Evolutionary conservation across 2,113 vertebrate genomes (phyloP).

Genomic region (Cyprinus carpio): DNA sequence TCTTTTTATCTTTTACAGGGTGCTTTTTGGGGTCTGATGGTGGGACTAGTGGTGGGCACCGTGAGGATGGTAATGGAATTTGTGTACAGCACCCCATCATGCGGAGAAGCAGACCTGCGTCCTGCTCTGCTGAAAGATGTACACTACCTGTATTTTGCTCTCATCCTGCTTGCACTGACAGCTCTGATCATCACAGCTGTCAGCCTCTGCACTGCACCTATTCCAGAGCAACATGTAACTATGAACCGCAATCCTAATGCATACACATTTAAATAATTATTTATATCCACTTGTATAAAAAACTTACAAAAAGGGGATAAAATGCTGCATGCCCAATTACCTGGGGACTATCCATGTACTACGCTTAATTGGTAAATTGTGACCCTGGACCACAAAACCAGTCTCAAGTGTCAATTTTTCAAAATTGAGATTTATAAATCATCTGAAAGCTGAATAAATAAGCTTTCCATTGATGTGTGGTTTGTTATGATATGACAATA

Average conservation of each 20-base stretch:
- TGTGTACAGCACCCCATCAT: slow-evolving; percentile 75
- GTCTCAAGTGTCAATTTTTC: too few relatives aligned
- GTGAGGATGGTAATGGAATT: slow-evolving; percentile 89
- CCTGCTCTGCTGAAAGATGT: slow-evolving; percentile 82
- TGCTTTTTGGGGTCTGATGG: slow-evolving; percentile 94
- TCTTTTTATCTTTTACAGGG: slow-evolving; percentile 74
- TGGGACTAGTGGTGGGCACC: slow-evolving; percentile 80
- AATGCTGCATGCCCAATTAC: neutral
- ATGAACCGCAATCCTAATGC: neutral
- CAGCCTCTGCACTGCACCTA: slow-evolving; percentile 83
- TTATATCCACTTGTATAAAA: neutral
- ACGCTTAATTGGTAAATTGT: too few relatives aligned
- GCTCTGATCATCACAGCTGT: slow-evolving; percentile 71
- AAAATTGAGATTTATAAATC: too few relatives aligned
- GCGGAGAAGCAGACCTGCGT: slow-evolving; percentile 84
- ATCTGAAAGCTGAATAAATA: too few relatives aligned
- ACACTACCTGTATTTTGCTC: slow-evolving; percentile 94
- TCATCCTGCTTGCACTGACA: slow-evolving; percentile 83
- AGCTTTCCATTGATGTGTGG: too few relatives aligned
- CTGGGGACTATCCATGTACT: neutral
- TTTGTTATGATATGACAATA: too few relatives aligned
- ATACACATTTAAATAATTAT: neutral
- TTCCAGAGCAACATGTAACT: slow-evolving; percentile 81
- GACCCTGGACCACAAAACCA: too few relatives aligned
- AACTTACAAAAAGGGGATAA: neutral